Evolutionary conservation across 2,888 invertebrate species (phyloP), one percentile per base, ranked within the genome.

Genomic region (Cryptocheilus praepositus): DNA sequence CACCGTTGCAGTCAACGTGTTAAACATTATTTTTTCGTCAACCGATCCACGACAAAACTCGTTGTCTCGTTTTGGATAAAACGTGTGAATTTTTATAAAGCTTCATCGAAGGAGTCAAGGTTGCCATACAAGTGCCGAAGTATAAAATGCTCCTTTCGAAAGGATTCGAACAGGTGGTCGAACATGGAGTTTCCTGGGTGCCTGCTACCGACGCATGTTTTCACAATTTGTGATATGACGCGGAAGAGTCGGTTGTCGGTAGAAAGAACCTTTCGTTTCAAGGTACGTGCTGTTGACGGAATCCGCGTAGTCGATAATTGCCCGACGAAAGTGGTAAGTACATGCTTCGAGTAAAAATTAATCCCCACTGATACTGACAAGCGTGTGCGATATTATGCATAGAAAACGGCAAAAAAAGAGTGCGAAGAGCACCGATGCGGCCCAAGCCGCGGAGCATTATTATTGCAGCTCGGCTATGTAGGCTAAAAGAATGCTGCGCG

Each of bases 281-380:
- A 64, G 58, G 51, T 49, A 49, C 49, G 8, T 45, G 16, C 18
- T 11, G 8, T 1, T 44, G 56, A 22, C 56, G 62, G 69, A 53
- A 67, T 49, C 36, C 73, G 77, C 81, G 81, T 83, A n/a, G n/a
- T n/a, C n/a, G n/a, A 83, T 81, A 82, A 81, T 83, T 83, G 85
- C 81, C 83, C 64, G 64, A 45, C 52, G 43, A 53, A 64, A 56
- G 4, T 8, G 49, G 16, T 49, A 49, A 19, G 16, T 15, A 1
- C 44, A 19, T 59, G 13, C 8, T 7, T 25, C 25, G 25, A 25
- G 25, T 5, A 5, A 25, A 25, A 25, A 25, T 25, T 2, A 25
- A 3, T 5, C 25, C 5, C 25, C 5, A 2, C 25, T 25, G 25
- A 5, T 22, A 8, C 54, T 28, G 65, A 52, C 60, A 45, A 65